These are phyloP conservation scores for Lepus townsendii DNA, from an alignment of 2,797 vertebrate species.

Conservation along the genomic window DNA sequence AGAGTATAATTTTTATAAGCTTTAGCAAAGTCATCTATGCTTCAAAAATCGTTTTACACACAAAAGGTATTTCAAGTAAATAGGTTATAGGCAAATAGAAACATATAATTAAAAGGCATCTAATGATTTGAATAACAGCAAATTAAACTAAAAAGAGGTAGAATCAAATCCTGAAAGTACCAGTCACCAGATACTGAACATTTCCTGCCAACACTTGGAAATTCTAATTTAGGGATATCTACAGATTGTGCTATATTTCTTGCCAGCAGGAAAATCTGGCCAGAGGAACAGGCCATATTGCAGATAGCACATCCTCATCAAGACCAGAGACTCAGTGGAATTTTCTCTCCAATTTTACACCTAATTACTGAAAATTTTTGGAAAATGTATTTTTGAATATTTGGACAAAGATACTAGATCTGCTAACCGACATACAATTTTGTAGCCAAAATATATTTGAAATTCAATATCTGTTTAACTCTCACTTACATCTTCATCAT, in stretches of 20 bases:
- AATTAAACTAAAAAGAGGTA: conserved; percentile 53
- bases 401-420: background rate
- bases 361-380: conserved; percentile 9
- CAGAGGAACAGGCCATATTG: conserved; percentile 28
- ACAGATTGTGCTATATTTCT: background rate
- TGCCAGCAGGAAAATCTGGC: conserved; percentile 22
- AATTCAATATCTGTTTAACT: background rate
- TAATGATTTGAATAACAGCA: conserved; percentile 30
- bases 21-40: background rate
- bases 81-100: conserved; percentile 33
- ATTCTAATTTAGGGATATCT: conserved; percentile 33
- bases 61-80: background rate
- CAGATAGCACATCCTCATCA: conserved; percentile 44
- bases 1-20: background rate
- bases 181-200: conserved; percentile 2
- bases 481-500: background rate
- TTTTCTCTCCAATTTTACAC: conserved; percentile 30
- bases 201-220: conserved; percentile 47
- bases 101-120: background rate
- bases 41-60: background rate
- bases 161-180: background rate
- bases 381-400: conserved; percentile 59
- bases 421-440: conserved; percentile 8
- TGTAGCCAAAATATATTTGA: conserved; percentile 17
- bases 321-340: background rate